These are phyloP conservation scores for Tortrix viridana DNA, from an alignment of 2,888 invertebrate species.

Conservation along the genomic window DNA sequence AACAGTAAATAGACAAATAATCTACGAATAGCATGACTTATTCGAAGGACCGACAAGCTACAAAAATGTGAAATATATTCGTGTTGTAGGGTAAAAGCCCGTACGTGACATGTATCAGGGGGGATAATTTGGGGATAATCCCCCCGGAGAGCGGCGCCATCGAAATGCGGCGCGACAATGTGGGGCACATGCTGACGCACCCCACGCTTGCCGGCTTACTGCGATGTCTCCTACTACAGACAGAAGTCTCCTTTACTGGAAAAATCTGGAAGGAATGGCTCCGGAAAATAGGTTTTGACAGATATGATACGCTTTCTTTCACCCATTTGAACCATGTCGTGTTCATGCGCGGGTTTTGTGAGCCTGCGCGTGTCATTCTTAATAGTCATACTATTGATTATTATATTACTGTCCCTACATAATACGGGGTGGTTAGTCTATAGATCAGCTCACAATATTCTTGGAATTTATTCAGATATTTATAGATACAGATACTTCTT, in stretches of 20 bases:
- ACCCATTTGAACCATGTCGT: too few species aligned
- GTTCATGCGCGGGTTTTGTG: too few species aligned
- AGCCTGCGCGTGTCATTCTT: too few species aligned
- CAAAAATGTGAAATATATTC: conserved; percentile 34
- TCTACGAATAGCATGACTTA: conserved; percentile 17
- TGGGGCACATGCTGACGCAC: conserved; percentile 57
- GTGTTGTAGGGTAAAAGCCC: conserved; percentile 41
- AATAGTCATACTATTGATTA: too few species aligned
- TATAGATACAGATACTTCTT: too few species aligned
- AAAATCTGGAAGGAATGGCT: background rate
- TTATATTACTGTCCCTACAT: too few species aligned
- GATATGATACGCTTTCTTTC: too few species aligned
- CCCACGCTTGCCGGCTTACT: conserved; percentile 40
- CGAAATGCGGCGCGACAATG: conserved; percentile 53
- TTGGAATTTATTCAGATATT: too few species aligned
- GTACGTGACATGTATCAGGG: conserved; percentile 44
- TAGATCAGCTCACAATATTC: too few species aligned
- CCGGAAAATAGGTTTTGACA: background rate
- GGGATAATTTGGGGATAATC: conserved; percentile 54
- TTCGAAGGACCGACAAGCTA: conserved; percentile 31
- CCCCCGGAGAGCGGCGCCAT: conserved; percentile 46
- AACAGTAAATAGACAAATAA: conserved; percentile 20
- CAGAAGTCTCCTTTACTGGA: background rate
- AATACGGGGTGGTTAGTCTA: too few species aligned
- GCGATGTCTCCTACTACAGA: conserved; percentile 4